Base-by-base conservation (phyloP, 2,797 vertebrate genomes). In the Borostomias antarcticus region DNA sequence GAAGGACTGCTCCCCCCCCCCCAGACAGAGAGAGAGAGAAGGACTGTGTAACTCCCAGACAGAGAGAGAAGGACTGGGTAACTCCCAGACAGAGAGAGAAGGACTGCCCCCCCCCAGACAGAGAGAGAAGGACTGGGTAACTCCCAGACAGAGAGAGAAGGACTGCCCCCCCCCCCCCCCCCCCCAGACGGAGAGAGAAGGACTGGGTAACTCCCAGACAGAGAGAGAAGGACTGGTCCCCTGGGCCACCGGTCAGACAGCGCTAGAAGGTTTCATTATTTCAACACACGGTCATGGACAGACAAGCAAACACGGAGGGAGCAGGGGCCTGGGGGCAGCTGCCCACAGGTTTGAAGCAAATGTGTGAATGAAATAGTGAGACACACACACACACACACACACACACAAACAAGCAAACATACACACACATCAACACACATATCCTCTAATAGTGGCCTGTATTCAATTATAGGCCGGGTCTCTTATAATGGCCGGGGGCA, bases 271-370 rank as follows among this genome's bases (percentile, higher is more conserved):
- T 75, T 87, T 90, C 81, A 87, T 86, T 88, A 88, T 89, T 90
- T 88, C 79, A 89, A 86, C 64, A 58, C 75, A 78, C 74, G 69
- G 78, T 83, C 83, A 88, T 79, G 81, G 86, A 83, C 84, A 78
- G 87, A 85, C 87, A 85, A 77, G 78, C 81, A 84, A 74, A 82
- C 81, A 78, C 52, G 79, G 83, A 81, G 75, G 68, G 73, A 0
- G 15, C 40, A 43, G n/a, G 62, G 78, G 74, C 80, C 54, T 69
- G 57, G 77, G 72, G 76, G 84, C 80, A 77, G 85, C 75, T 78
- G 72, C 89, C 88, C 87, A 89, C 89, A 88, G 84, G 78, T 91
- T 87, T 88, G 76, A 86, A 54, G 85, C 86, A 86, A 77, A 84
- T 88, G 89, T 89, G 89, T 88, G 82, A 15, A 43, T 89, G 85